Base-by-base conservation (phyloP, 2,797 vertebrate genomes). In the Enteromius viviparus region DNA sequence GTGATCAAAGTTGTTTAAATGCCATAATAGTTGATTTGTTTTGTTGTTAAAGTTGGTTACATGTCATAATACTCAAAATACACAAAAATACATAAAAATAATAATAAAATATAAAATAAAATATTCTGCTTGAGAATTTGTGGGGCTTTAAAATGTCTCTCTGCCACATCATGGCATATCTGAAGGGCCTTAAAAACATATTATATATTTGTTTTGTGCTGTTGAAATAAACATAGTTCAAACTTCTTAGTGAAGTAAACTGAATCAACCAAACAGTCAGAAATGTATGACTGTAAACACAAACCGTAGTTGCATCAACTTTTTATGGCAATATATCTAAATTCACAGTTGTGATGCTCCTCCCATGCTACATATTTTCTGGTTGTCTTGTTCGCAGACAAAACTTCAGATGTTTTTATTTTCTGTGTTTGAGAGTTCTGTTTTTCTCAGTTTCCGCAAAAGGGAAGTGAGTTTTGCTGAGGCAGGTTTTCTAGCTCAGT, bases 401-500 rank as follows among this genome's bases (percentile, higher is more conserved):
- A 14, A 45, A 49, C 3, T 78, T 66, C 17, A 78, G 62, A 32
- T 68, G 80, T 68, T 76, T 82, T 76, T 82, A 19, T 88, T 84
- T 83, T 88, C 86, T 89, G 14, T 55, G 51, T 32, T 69, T 82
- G 64, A 76, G 26, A 64, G 78, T 75, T 77, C 72, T 83, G 74
- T 69, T 78, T 78, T 60, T 70, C 66, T 70, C 65, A 80, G 47
- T 42, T 29, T 10, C 42, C 37, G 32, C 37, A 71, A 92, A 93
- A 87, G 86, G 92, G 94, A 95, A 95, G 94, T 93, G 82, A 86
- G 79, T 72, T 88, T 91, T 89, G 88, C 89, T 90, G 88, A 88
- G 78, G 12, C 89, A 90, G 89, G 86, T 78, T 83, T 88, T 89
- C 80, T 89, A 86, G 84, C 86, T 88, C 51, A 78, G 70, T 40